Conservation (phyloP, 2,797 vertebrate species). For the Hoplostethus atlanticus region DNA sequence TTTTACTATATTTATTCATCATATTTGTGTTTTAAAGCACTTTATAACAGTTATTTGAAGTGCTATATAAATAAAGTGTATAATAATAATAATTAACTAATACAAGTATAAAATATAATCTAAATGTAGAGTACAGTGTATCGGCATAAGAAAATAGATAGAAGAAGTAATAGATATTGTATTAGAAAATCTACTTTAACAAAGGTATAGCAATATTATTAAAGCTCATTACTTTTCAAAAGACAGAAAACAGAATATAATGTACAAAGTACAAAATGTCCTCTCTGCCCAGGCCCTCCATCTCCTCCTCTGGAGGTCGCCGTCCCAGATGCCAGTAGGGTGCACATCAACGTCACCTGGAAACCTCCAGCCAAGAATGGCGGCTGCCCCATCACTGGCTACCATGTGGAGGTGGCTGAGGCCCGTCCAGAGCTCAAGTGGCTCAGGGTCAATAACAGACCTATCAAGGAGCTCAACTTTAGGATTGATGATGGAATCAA, state of each 20-base stretch:
- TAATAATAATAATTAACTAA: background rate
- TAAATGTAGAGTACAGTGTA: background rate
- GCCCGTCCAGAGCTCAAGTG: conserved; percentile 97
- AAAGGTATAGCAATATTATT: background rate
- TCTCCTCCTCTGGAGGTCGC: conserved; percentile 93
- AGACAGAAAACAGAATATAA: background rate
- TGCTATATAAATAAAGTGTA: no score
- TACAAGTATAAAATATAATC: background rate
- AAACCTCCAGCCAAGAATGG: conserved; percentile 95
- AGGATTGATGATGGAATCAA: conserved; percentile 95
- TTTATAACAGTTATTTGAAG: no score
- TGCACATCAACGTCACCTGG: conserved; percentile 96
- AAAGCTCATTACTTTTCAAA: background rate
- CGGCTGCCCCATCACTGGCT: conserved; percentile 94
- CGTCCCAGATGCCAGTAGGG: conserved; percentile 92
- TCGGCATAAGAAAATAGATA: background rate
- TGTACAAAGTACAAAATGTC: background rate
- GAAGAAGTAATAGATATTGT: background rate
- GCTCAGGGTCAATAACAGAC: conserved; percentile 95
- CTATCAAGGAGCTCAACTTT: conserved; percentile 94
- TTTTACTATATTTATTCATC: no score
- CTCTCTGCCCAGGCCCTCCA: conserved; percentile 85
- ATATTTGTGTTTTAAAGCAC: no score
- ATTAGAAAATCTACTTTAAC: background rate
- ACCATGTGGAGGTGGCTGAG: conserved; percentile 96